Percentiles rank a stretch among this genome's conserved stretches.
Evolutionary conservation across 2,888 invertebrate genomes (phyloP).

Genomic region (Enchytraeus crypticus): DNA sequence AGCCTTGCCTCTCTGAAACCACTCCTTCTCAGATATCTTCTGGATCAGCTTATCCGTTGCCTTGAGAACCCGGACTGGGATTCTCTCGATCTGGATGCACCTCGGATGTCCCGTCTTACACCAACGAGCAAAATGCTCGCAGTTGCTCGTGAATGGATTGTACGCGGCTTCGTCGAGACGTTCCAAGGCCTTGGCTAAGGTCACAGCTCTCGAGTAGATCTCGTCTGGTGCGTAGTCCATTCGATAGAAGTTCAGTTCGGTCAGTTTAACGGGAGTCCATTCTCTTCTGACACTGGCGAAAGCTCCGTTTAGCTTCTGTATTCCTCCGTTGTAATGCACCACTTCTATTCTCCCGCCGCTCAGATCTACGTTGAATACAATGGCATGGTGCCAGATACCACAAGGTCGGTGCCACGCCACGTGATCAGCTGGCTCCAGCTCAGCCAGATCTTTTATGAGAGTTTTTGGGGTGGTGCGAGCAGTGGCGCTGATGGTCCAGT

Average conservation of each 20-base stretch:
- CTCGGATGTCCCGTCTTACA: constrained; percentile 1
- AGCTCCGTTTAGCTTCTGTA: neutral
- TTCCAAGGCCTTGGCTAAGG: neutral
- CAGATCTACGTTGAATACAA: neutral
- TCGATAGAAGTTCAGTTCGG: constrained; percentile 1
- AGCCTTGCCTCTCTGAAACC: neutral
- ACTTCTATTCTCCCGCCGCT: neutral
- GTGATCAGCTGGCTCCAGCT: neutral
- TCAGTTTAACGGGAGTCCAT: neutral
- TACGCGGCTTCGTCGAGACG: neutral
- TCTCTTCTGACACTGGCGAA: constrained; percentile 4
- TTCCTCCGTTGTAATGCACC: constrained; percentile 2
- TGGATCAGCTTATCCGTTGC: neutral
- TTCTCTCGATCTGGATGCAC: neutral
- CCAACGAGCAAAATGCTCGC: constrained; percentile 3
- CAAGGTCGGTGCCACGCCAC: constrained; percentile 4
- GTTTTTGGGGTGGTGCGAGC: neutral
- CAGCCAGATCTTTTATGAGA: neutral
- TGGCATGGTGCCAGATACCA: constrained; percentile 6
- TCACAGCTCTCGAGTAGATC: neutral
- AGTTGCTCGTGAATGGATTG: constrained; percentile 3
- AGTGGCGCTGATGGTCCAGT: neutral
- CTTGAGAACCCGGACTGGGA: neutral
- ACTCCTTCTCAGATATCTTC: neutral
- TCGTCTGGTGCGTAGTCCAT: neutral